These are phyloP conservation scores for Epizoanthus stellaris DNA, from an alignment of 92 coral and sea anemone genomes.

Conservation along the genomic window DNA sequence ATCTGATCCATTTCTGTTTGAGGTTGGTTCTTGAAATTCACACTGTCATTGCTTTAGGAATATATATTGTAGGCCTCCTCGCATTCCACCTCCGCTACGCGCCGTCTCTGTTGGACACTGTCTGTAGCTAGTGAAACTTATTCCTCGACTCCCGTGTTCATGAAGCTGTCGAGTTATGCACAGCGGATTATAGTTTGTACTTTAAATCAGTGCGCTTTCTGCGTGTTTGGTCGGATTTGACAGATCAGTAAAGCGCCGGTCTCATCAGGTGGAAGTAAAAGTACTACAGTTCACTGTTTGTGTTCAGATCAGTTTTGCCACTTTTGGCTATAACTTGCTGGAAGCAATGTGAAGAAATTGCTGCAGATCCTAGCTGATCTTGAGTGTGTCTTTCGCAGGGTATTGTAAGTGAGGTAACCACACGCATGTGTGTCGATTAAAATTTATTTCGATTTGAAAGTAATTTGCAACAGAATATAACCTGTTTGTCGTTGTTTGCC, in stretches of 20 bases:
- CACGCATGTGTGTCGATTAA: slow-evolving; percentile 60
- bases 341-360: slow-evolving; percentile 57
- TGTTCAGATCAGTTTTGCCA: slow-evolving; percentile 11
- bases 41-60: too few relatives aligned
- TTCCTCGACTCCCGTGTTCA: too few relatives aligned
- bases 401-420: slow-evolving; percentile 58
- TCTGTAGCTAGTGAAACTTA: too few relatives aligned
- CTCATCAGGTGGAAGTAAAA: not conserved
- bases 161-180: too few relatives aligned
- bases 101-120: too few relatives aligned
- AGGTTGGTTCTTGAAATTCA: too few relatives aligned
- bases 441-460: slow-evolving; percentile 49
- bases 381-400: slow-evolving; percentile 70
- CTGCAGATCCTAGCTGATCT: slow-evolving; percentile 68
- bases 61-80: too few relatives aligned
- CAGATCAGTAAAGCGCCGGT: not conserved
- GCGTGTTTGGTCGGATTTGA: too few relatives aligned
- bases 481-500: slow-evolving; percentile 64
- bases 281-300: not conserved
- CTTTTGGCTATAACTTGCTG: slow-evolving; percentile 43
- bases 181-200: too few relatives aligned
- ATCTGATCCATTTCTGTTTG: too few relatives aligned
- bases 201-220: too few relatives aligned
- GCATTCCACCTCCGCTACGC: too few relatives aligned
- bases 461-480: slow-evolving; percentile 87